phyloP scores from a whole-genome alignment of 1,140 invertebrate genomes.

The Apis florea region DNA sequence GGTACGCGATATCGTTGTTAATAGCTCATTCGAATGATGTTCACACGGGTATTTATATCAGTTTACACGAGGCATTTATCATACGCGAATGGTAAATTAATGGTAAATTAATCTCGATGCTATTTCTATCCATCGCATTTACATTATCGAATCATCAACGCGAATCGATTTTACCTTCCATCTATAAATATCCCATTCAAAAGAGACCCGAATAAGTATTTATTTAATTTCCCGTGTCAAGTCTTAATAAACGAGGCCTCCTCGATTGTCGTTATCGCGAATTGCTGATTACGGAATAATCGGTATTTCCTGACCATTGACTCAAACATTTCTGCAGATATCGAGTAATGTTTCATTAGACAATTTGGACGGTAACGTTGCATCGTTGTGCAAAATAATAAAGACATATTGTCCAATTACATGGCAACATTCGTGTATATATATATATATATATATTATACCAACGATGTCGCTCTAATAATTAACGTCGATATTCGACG shows the following conservation, averaged over 20 bases:
- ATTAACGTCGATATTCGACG: not conserved
- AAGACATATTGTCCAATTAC: not conserved
- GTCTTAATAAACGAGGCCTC: not conserved
- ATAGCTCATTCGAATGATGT: not conserved
- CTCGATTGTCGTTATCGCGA: not conserved
- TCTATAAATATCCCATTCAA: too few species aligned
- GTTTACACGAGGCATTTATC: too few species aligned
- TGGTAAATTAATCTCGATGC: not conserved
- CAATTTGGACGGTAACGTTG: not conserved
- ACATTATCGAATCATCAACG: too few species aligned
- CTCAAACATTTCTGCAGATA: not conserved
- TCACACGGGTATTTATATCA: not conserved
- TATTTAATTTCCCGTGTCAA: not conserved
- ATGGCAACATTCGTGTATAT: not conserved
- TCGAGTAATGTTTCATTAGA: not conserved
- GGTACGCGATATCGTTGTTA: conserved; percentile 10
- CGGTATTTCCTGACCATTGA: conserved; percentile 8
- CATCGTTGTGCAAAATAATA: not conserved
- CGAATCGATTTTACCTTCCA: too few species aligned
- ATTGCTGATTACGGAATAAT: not conserved
- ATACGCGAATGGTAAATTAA: too few species aligned
- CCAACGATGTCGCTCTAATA: not conserved
- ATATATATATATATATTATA: not conserved
- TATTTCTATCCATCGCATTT: too few species aligned
- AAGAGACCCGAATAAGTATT: not conserved